A percentile compares a stretch with the other conserved stretches of the same genome.
Conservation (phyloP, 1,140 invertebrate species). For the Hycleus phaleratus region DNA sequence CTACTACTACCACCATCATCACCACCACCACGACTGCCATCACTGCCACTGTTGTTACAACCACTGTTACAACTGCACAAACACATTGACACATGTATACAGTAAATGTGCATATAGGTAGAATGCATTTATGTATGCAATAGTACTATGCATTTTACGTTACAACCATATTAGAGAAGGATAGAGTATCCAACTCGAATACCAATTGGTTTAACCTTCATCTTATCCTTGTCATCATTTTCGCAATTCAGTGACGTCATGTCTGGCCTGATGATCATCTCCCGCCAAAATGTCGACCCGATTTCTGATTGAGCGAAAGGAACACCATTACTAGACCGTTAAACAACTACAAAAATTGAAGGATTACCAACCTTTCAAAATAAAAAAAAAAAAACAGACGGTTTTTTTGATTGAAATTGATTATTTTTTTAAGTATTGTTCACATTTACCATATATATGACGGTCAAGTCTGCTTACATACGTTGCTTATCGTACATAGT, state of each 20-base stretch:
- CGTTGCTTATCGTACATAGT: too few species aligned
- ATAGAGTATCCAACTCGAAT: conserved; percentile 5
- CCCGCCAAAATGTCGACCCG: conserved; percentile 15
- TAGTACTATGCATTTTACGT: too few species aligned
- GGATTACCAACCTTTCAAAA: too few species aligned
- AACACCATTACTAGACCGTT: neutral
- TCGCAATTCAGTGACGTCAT: conserved; percentile 17
- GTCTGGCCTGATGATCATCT: conserved; percentile 14
- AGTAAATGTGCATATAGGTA: neutral
- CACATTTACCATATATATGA: too few species aligned
- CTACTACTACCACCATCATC: too few species aligned
- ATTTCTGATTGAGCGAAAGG: neutral
- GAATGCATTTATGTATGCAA: too few species aligned
- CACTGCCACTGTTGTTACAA: too few species aligned
- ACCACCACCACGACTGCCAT: neutral
- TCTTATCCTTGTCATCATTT: conserved; percentile 7
- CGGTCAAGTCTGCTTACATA: too few species aligned
- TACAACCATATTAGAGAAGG: neutral
- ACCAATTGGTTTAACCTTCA: neutral
- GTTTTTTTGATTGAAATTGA: too few species aligned
- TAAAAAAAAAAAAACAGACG: too few species aligned
- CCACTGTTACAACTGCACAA: conserved; percentile 7
- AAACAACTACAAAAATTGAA: too few species aligned
- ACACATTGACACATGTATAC: conserved; percentile 26
- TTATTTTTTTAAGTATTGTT: too few species aligned